Evolutionary conservation across 2,797 vertebrate genomes (phyloP).

Genomic region (Ptychobarbus kaznakovi): DNA sequence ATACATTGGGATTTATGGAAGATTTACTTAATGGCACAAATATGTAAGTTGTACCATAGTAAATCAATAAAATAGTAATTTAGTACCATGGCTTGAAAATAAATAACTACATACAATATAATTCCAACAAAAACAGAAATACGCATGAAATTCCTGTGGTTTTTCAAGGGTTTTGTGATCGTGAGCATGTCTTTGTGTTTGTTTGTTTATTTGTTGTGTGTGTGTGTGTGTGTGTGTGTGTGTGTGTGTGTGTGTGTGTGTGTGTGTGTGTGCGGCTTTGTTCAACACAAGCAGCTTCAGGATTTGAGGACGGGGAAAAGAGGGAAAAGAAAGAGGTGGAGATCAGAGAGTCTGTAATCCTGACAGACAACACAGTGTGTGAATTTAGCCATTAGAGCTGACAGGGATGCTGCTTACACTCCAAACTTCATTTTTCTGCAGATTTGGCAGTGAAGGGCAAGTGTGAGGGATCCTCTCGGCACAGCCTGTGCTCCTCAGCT

Average conservation of each 20-base stretch:
- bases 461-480: slow-evolving; percentile 32
- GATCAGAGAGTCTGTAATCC: slow-evolving; percentile 44
- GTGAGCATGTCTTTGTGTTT: neutral
- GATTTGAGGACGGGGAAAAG: neutral
- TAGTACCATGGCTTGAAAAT: neutral
- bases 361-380: slow-evolving; percentile 42
- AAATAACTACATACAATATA: neutral
- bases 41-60: neutral
- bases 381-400: slow-evolving; percentile 38
- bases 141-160: neutral
- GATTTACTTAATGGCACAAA: neutral
- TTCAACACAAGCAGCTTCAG: neutral
- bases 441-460: slow-evolving; percentile 38
- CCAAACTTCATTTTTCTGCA: slow-evolving; percentile 21
- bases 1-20: neutral
- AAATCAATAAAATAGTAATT: neutral
- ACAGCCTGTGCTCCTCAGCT: slow-evolving; percentile 29
- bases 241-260: neutral
- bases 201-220: neutral
- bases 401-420: slow-evolving; percentile 21
- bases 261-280: neutral
- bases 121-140: neutral
- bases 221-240: neutral
- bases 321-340: slow-evolving; percentile 1
- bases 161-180: neutral